Base-by-base conservation (phyloP, 2,888 invertebrate genomes). In the Epicampocera succincta region DNA sequence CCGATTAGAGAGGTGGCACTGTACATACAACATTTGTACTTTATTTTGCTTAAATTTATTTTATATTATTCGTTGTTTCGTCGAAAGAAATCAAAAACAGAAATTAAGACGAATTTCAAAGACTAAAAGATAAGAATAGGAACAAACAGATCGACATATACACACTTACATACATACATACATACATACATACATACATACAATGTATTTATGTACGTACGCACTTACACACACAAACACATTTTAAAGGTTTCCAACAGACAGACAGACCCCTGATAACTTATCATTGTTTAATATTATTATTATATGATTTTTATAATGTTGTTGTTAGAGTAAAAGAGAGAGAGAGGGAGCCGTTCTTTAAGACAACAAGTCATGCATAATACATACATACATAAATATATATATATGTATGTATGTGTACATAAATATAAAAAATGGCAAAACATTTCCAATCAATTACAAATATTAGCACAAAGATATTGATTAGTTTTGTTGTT, bases 281-380 rank as follows among this genome's bases (percentile, higher is more conserved):
- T 63, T 69, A 76, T 76, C 61, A 69, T 61, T 66, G 63, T 61
- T 75, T 61, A n/a, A 15, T 69, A 17, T 38, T 61, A 38, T 19
- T 58, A 13, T 60, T 66, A 13, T 60, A 42, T 42, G 9, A 40
- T 42, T 42, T 40, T 46, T 4, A 19, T 33, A 3, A 11, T 58
- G 19, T 3, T 63, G 5, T 12, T 21, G 6, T 38, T 15, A 60
- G 48, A n/a, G 25, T 60, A 60, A 9, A 33, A 33, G 29, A 69
- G 44, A 33, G 8, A 6, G 6, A 33, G 1, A 33, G 3, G 8
- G 1, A 33, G 5, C 9, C 33, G 33, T 33, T n/a, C n/a, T n/a
- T n/a, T n/a, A n/a, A 8, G 8, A 46, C 33, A 68, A 17, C 13
- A 54, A 54, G 25, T 54, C 54, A 19, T 19, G 25, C 38, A 38